Evolutionary conservation across 2,113 vertebrate genomes (phyloP).

Genomic region (Empidonax traillii): DNA sequence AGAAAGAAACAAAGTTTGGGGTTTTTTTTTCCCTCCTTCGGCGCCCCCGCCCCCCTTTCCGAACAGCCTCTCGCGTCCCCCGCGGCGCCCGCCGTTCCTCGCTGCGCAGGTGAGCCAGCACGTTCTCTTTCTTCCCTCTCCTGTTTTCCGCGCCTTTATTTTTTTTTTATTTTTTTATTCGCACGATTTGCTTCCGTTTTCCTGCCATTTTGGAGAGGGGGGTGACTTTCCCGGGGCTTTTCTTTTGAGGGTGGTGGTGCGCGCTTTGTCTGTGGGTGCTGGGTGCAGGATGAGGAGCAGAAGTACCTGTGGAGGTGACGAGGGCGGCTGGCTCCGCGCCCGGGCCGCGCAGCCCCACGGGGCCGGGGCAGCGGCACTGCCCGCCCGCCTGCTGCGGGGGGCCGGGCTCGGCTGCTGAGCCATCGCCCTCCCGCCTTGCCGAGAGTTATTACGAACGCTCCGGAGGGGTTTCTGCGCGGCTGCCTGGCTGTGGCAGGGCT

Average conservation of each 20-base stretch:
- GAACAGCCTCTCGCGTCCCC: not conserved
- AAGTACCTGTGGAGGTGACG: not conserved
- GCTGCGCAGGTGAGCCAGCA: not conserved
- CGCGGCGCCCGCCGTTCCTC: not conserved
- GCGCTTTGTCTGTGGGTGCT: not conserved
- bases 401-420: not conserved
- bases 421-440: not conserved
- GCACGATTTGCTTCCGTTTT: constrained; percentile 29
- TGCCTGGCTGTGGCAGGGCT: not conserved
- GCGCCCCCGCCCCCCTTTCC: not conserved
- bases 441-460: not conserved
- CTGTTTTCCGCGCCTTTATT: not conserved
- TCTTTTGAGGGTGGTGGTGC: not conserved
- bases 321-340: not conserved
- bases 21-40: not conserved
- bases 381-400: not conserved
- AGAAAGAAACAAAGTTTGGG: constrained; percentile 73
- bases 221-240: not conserved
- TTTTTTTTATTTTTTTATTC: not conserved
- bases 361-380: not conserved
- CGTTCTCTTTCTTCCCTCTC: not conserved
- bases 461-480: not conserved
- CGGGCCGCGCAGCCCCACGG: not conserved
- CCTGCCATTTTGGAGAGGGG: constrained; percentile 9
- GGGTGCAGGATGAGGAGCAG: constrained; percentile 1